Evolutionary conservation across 1,140 invertebrate species (phyloP), one percentile per base, ranked within the genome.

Genomic region (Dermatophagoides farinae): DNA sequence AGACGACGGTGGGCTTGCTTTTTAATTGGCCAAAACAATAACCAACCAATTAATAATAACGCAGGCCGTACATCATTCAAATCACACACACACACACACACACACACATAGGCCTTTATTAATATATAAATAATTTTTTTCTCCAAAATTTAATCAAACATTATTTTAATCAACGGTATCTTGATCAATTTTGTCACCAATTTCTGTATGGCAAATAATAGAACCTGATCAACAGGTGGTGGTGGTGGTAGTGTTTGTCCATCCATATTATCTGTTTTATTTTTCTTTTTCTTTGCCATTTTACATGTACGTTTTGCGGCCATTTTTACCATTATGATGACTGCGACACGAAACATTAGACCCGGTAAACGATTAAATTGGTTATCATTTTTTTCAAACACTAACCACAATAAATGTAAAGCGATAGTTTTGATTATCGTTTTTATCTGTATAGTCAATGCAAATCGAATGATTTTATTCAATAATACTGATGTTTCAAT

Each of bases 161-260:
- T 18, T 6, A 55, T 55, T 23, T 55, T 55, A 38, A 55, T 55
- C 53, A 55, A 18, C 6, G 53, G 53, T 25, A 55, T 55, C 57
- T 59, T 44, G 22, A 59, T 38, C 14, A 59, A 44, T 50, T 46
- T 44, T 14, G 44, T 59, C 4, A 59, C 40, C 43, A 59, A 50
- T 38, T 59, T 59, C 57, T 59, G 47, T 58, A 59, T 59, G 57
- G 57, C 57, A 31, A 59, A 59, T 38, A 57, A 10, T 18, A 49
- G 5, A 16, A 49, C 57, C 57, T 59, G 14, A 59, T 49, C 40
- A 16, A 49, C 41, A 16, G 57, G 44, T 57, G 44, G 14, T 23
- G 40, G 6, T 12, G 50, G 2, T 52, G 38, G 12, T 1, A 38
- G 6, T 14, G 4, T 8, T 39, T n/a, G 1, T 39, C 38, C 14